These are phyloP conservation scores for Folsomia manolachei DNA, from an alignment of 2,888 invertebrate genomes.

Conservation along the genomic window DNA sequence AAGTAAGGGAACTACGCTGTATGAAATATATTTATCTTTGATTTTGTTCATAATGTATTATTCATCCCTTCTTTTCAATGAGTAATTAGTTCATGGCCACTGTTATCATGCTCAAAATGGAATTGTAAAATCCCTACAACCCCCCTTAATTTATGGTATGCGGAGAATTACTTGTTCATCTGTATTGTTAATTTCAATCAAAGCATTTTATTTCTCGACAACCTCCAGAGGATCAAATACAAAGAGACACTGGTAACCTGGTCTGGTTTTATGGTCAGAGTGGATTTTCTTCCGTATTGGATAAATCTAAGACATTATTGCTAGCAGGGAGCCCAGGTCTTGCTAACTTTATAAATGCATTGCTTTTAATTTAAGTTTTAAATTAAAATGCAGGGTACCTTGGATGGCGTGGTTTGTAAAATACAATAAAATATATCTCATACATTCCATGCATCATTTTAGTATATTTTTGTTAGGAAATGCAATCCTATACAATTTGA, in stretches of 20 bases:
- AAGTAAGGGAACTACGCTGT: too few relatives aligned
- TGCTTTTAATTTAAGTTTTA: too few relatives aligned
- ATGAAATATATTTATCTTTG: too few relatives aligned
- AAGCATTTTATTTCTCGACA: background rate
- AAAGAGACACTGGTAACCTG: background rate
- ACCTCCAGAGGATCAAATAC: background rate
- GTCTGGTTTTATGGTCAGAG: slow-evolving; percentile 49
- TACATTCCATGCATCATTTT: background rate
- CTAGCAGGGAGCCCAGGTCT: slow-evolving; percentile 64
- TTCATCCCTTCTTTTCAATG: too few relatives aligned
- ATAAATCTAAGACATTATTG: slow-evolving; percentile 53
- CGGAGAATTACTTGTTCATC: too few relatives aligned
- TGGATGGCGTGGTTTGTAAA: slow-evolving; percentile 54
- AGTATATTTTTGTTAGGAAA: background rate
- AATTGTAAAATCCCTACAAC: background rate
- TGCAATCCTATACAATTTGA: background rate
- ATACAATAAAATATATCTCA: background rate
- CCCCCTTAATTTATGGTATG: background rate
- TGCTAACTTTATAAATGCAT: too few relatives aligned
- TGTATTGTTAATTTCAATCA: too few relatives aligned
- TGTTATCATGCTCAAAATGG: slow-evolving; percentile 4
- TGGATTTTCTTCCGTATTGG: slow-evolving; percentile 52
- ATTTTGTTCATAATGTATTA: background rate
- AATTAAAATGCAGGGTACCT: too few relatives aligned
- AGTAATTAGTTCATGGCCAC: background rate